Conservation (phyloP, 2,113 vertebrate species). For the pig (Sus scrofa) region DNA sequence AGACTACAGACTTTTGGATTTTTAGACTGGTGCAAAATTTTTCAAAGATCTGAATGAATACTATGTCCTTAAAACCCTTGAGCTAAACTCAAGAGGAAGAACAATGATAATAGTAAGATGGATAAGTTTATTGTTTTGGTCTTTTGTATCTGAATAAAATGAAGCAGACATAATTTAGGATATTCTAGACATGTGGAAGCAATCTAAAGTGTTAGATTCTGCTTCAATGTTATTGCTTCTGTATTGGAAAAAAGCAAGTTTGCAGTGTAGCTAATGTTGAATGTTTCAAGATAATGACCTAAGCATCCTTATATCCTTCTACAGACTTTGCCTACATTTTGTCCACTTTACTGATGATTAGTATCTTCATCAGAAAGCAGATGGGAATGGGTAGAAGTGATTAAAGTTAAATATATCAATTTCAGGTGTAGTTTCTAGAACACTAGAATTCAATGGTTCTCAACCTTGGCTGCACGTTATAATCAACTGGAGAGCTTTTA, state of each 20-base stretch:
- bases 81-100: not conserved
- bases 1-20: not conserved
- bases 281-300: not conserved
- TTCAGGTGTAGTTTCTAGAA: not conserved
- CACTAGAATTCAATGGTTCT: not conserved
- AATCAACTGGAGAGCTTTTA: conserved; percentile 1
- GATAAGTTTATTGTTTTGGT: not conserved
- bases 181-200: not conserved
- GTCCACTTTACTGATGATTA: not conserved
- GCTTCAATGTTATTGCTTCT: not conserved
- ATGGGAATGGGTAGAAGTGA: not conserved
- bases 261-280: not conserved
- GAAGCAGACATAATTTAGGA: not conserved
- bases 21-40: not conserved
- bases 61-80: not conserved
- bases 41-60: not conserved
- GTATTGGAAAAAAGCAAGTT: not conserved
- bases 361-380: not conserved
- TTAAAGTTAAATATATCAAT: not conserved
- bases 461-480: not conserved
- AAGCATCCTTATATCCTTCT: not conserved
- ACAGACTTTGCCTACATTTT: not conserved
- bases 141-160: not conserved
- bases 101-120: not conserved
- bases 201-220: not conserved